Evolutionary conservation across 2,888 invertebrate species (phyloP).

Genomic region (Zaprionus obscuricornis): DNA sequence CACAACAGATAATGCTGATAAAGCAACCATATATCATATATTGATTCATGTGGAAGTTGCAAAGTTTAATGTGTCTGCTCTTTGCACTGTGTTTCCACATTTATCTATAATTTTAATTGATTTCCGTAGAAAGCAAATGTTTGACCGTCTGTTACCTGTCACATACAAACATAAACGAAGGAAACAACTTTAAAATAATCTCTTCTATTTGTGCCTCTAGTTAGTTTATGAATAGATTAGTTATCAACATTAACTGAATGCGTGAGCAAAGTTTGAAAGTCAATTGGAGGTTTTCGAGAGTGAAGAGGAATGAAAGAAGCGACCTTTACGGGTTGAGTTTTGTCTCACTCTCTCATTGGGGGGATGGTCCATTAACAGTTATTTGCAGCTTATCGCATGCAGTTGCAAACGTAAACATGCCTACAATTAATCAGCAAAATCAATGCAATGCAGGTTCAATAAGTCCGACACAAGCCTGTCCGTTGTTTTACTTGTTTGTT

Average conservation of each 20-base stretch:
- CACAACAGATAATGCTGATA: too few relatives aligned
- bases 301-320: too few relatives aligned
- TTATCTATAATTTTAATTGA: slow-evolving; percentile 4
- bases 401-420: slow-evolving; percentile 55
- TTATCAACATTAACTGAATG: slow-evolving; percentile 17
- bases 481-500: not conserved
- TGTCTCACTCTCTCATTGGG: not conserved
- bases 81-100: slow-evolving; percentile 10
- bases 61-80: slow-evolving; percentile 25
- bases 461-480: slow-evolving; percentile 9
- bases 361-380: slow-evolving; percentile 8
- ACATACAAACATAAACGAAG: too few relatives aligned
- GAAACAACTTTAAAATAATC: slow-evolving; percentile 13
- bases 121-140: slow-evolving; percentile 2
- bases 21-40: too few relatives aligned
- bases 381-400: slow-evolving; percentile 54
- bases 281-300: slow-evolving; percentile 53
- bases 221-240: slow-evolving; percentile 19
- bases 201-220: slow-evolving; percentile 20
- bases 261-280: slow-evolving; percentile 57
- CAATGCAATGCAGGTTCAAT: slow-evolving; percentile 23
- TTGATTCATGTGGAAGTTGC: too few relatives aligned
- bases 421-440: too few relatives aligned
- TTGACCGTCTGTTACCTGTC: slow-evolving; percentile 22
- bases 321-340: too few relatives aligned